phyloP scores from a whole-genome alignment of 2,888 invertebrate species.

The Drosophila nr. perissopoda region DNA sequence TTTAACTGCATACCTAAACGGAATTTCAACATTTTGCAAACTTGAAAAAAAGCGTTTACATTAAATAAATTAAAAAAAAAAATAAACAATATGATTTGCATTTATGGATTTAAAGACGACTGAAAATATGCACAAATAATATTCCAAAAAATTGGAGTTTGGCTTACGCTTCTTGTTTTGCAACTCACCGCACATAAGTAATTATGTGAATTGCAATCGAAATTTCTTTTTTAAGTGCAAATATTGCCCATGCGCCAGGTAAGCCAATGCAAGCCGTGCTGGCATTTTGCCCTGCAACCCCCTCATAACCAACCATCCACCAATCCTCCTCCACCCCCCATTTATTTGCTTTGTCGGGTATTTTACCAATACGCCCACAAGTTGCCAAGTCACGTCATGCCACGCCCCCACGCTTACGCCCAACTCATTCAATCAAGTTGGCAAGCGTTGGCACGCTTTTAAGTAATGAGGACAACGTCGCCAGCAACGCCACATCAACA shows the following conservation, averaged over 20 bases:
- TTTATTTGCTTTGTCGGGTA: constrained; percentile 16
- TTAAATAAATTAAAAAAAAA: background rate
- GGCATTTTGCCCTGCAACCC: constrained; percentile 21
- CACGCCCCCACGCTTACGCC: constrained; percentile 22
- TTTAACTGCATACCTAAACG: background rate
- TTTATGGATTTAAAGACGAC: background rate
- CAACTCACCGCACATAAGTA: constrained; percentile 21
- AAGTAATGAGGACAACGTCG: constrained; percentile 70
- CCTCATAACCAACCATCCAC: background rate
- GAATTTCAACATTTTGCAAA: background rate
- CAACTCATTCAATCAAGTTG: constrained; percentile 70
- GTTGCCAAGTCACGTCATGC: constrained; percentile 15
- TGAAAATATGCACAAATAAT: background rate
- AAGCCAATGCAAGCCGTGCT: constrained; percentile 7
- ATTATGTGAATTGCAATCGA: constrained; percentile 49
- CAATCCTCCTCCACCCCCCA: background rate
- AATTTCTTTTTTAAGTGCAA: constrained; percentile 31
- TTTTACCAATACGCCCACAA: constrained; percentile 24
- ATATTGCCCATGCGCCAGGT: constrained; percentile 53
- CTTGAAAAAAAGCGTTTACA: background rate
- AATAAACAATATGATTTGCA: background rate
- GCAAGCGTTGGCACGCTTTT: constrained; percentile 65
- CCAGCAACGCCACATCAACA: constrained; percentile 38
- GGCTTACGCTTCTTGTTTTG: background rate
- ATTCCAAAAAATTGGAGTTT: background rate